Base-by-base conservation (phyloP, 2,113 vertebrate species). In the Halcyon malimbica region DNA sequence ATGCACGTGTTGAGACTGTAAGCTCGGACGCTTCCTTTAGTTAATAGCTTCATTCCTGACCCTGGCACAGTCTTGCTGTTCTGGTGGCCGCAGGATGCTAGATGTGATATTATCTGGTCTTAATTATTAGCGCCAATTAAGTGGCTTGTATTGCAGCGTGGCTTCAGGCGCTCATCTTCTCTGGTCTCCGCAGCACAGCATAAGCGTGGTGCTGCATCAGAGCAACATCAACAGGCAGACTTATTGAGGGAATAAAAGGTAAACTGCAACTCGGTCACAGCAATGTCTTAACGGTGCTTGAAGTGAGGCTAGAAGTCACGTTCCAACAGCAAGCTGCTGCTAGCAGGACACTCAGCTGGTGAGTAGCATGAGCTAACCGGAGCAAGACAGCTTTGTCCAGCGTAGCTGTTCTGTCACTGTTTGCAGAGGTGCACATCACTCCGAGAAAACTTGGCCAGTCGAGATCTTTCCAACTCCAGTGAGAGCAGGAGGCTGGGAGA, bases 311-410 rank as follows among this genome's bases (percentile, higher is more conserved):
- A 14, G 26, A 74, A 89, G 69, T 64, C 39, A 15, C 9, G 19
- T 10, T 92, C 69, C 9, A 19, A 1, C 48, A 84, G 83, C 89
- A 75, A 26, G 44, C 46, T 37, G 50, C 68, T 84, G 69, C 60
- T 92, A 41, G 37, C 0, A 0, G 84, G 67, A 84, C 41, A 41
- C 26, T 8, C 0, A 4, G 48, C 59, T 53, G 54, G 4, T 68
- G 44, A 91, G 63, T 70, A 76, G 67, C 46, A 35, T 0, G 0
- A 70, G 62, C 57, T 71, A 42, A 60, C 5, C 57, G 74, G 64
- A 90, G 78, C 78, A 83, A 39, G 68, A 20, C 24, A 42, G 46
- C n/a, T 13, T 75, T 75, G 74, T 16, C 76, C 57, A 75, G 44
- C 7, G 31, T 62, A 69, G 48, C 65, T 82, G 21, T 48, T 69